Percentiles rank a stretch among this genome's conserved stretches.
These are phyloP conservation scores for Nephotettix cincticeps DNA, from an alignment of 1,140 invertebrate species.

Conservation along the genomic window DNA sequence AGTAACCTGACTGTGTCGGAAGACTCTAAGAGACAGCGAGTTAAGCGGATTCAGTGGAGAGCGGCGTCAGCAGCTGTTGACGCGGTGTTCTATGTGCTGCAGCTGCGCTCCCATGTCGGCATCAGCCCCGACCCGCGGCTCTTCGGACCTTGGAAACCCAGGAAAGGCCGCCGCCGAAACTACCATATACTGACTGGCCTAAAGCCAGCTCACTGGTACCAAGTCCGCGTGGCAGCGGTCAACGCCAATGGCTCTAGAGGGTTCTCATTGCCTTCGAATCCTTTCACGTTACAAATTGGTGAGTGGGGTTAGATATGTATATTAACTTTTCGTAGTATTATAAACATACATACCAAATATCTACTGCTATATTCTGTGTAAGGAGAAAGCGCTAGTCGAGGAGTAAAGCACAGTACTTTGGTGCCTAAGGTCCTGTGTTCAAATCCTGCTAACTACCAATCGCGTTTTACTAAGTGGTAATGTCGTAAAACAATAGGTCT, in stretches of 20 bases:
- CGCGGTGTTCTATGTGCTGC: slow-evolving; percentile 50
- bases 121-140: slow-evolving; percentile 55
- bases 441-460: background rate
- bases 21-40: background rate
- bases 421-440: too few species aligned
- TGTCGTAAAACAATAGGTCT: too few species aligned
- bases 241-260: slow-evolving; percentile 67
- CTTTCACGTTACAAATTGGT: slow-evolving; percentile 50
- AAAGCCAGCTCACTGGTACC: slow-evolving; percentile 72
- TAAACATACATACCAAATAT: too few species aligned
- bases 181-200: slow-evolving; percentile 56
- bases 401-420: too few species aligned
- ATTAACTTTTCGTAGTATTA: too few species aligned
- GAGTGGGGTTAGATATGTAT: too few species aligned
- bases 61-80: background rate
- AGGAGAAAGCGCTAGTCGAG: background rate
- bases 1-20: slow-evolving; percentile 46
- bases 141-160: slow-evolving; percentile 46
- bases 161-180: slow-evolving; percentile 48
- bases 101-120: slow-evolving; percentile 58
- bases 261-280: slow-evolving; percentile 61
- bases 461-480: background rate
- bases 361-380: too few species aligned
- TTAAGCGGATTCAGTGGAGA: background rate
- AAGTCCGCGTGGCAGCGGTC: slow-evolving; percentile 71